A percentile compares a stretch with the other conserved stretches of the same genome.
phyloP scores from a whole-genome alignment of 2,888 invertebrate genomes.

The Auanema sp. region DNA sequence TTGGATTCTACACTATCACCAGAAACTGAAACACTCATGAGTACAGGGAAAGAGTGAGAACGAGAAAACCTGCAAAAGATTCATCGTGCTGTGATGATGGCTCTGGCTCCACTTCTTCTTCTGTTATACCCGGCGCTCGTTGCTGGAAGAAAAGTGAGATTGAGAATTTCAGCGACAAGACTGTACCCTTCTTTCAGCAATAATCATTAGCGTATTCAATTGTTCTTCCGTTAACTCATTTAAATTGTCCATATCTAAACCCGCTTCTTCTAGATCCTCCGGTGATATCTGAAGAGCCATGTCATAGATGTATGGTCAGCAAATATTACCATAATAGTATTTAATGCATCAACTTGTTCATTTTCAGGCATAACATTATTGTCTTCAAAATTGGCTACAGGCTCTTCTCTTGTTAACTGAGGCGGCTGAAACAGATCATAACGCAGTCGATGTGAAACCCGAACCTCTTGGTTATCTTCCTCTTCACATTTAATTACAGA shows the following conservation, averaged over 20 bases:
- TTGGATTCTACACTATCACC: no score
- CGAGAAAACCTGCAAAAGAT: no score
- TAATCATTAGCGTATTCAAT: slow-evolving; percentile 24
- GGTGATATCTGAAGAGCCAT: slow-evolving; percentile 28
- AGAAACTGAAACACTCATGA: no score
- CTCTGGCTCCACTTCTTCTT: neutral
- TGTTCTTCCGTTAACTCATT: slow-evolving; percentile 43
- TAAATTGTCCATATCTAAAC: slow-evolving; percentile 35
- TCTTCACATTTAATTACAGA: slow-evolving; percentile 2
- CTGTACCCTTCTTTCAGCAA: slow-evolving; percentile 23
- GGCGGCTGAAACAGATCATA: slow-evolving; percentile 10
- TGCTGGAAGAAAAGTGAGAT: no score
- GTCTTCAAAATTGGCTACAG: neutral
- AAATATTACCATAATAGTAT: no score
- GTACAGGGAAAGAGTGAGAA: no score
- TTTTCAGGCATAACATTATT: no score
- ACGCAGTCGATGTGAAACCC: neutral
- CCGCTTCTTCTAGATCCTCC: slow-evolving; percentile 44
- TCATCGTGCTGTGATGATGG: no score
- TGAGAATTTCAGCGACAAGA: neutral
- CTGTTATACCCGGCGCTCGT: neutral
- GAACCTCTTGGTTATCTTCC: neutral
- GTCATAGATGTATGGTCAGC: no score
- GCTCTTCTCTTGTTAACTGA: slow-evolving; percentile 6
- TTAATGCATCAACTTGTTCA: no score